Evolutionary conservation across 1,140 invertebrate genomes (phyloP).

Genomic region (Microplitis demolitor): DNA sequence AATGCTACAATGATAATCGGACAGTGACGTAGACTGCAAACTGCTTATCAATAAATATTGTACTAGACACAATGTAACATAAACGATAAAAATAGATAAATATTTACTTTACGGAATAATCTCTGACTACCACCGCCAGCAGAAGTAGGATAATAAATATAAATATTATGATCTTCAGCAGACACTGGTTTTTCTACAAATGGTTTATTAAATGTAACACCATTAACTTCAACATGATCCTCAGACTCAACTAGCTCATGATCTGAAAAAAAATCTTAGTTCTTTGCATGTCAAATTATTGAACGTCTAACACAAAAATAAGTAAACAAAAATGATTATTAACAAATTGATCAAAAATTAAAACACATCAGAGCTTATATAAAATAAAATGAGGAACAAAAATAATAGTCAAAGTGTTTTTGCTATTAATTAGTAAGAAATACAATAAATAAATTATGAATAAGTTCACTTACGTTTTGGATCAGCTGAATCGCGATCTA

Average conservation of each 20-base stretch:
- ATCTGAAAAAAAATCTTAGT: conserved; percentile 66
- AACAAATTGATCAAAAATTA: too few species aligned
- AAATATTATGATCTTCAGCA: conserved; percentile 99
- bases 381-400: neutral
- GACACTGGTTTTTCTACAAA: conserved; percentile 99
- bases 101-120: conserved; percentile 90
- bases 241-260: conserved; percentile 95
- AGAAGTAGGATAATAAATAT: conserved; percentile 98
- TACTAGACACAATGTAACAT: neutral
- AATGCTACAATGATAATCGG: too few species aligned
- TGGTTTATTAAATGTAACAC: conserved; percentile 96
- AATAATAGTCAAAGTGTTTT: neutral
- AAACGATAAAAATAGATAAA: neutral
- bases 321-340: neutral
- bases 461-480: conserved; percentile 75
- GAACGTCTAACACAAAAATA: conserved; percentile 36
- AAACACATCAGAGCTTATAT: too few species aligned
- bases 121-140: conserved; percentile 97
- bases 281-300: conserved; percentile 36
- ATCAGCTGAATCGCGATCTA: conserved; percentile 91
- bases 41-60: too few species aligned
- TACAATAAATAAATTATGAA: neutral
- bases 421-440: neutral
- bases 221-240: conserved; percentile 98
- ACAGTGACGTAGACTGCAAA: too few species aligned